Base-by-base conservation (phyloP, 2,113 vertebrate species). In the Cyprinodon brontotheroides region DNA sequence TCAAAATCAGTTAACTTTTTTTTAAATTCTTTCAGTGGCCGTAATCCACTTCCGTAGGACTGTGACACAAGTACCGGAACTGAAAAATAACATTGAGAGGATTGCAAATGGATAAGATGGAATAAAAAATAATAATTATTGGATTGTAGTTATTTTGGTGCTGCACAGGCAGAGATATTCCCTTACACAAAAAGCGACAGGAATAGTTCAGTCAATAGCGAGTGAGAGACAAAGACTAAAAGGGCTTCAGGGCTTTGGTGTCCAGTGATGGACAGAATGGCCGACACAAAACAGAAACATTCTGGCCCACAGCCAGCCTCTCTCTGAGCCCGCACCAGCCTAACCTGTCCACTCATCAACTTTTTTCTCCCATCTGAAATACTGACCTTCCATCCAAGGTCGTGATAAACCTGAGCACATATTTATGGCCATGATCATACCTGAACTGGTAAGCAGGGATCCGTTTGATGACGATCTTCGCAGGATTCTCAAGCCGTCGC, bases 401-500 rank as follows among this genome's bases (percentile, higher is more conserved):
- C 64, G 29, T 10, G 6, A 60, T 29, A 41, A 61, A 45, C 78
- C 41, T 65, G 50, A 41, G 22, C 40, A 29, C 36, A 20, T 40
- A 20, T 43, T 60, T 41, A 11, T 12, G 17, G 43, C 43, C 29
- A 38, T 45, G 38, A 29, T 72, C 91, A 38, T 95, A 94, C 94
- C 95, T 94, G 94, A 91, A 73, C 85, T 71, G 82, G 89, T 81
- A 62, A 95, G 92, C 68, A 93, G 85, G 13, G 93, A 93, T 73
- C 92, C 92, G 2, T 92, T 94, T 61, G 94, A 95, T 40, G 92
- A 91, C 0, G 90, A 91, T 17, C 95, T 87, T 11, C 92, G 89
- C 68, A 94, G 92, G 78, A 92, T 86, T 72, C 90, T 81, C 48
- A 95, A 91, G 77, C 95, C 92, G 83, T 92, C 92, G 0, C 94